Evolutionary conservation across 2,113 vertebrate genomes (phyloP).

Genomic region (Anhinga anhinga): DNA sequence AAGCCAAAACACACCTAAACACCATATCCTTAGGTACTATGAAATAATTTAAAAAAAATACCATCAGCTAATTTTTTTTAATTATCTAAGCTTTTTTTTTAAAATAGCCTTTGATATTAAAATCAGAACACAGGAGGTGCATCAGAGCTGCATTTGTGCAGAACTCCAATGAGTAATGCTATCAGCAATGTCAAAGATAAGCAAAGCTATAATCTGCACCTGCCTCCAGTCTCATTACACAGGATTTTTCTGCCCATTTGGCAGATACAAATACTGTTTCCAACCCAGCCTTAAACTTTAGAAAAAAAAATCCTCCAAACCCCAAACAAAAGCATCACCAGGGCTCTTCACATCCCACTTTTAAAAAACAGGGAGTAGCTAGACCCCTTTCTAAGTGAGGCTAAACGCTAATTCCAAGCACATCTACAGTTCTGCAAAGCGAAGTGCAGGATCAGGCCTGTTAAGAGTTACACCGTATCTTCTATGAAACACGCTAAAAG

Average conservation of each 20-base stretch:
- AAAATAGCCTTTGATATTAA: not conserved
- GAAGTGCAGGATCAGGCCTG: not conserved
- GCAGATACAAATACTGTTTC: not conserved
- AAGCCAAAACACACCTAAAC: not conserved
- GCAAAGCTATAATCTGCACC: not conserved
- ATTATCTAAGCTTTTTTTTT: not conserved
- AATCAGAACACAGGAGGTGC: not conserved
- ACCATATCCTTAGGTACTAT: not conserved
- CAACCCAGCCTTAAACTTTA: not conserved
- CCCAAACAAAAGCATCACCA: not conserved
- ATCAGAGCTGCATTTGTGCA: not conserved
- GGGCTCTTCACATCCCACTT: not conserved
- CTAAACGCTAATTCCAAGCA: not conserved
- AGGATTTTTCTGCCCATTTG: not conserved
- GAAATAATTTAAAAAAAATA: not conserved
- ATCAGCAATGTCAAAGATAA: not conserved
- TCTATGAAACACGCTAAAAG: not conserved
- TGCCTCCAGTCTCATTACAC: not conserved
- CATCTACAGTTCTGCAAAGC: not conserved
- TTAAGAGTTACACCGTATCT: not conserved
- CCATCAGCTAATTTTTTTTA: not conserved
- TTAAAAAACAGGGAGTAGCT: not conserved
- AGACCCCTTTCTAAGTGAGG: not conserved
- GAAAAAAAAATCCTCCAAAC: not conserved
- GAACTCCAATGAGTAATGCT: not conserved